Conservation (phyloP, 2,113 vertebrate species). For the Varanus salvator region DNA sequence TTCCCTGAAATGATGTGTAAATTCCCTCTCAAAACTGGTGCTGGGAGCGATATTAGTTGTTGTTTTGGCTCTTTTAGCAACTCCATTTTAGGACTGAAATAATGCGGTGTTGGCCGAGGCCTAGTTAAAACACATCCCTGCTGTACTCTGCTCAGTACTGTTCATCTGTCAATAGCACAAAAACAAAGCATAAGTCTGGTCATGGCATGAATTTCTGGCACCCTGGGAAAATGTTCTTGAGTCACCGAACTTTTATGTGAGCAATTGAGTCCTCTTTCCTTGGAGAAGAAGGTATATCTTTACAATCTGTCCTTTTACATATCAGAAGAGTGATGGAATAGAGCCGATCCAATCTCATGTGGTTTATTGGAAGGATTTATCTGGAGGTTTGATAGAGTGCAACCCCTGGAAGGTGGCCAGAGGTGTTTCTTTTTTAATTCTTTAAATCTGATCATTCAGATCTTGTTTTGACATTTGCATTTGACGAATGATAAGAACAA, state of each 20-base stretch:
- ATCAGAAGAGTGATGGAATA: background rate
- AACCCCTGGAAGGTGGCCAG: conserved; percentile 3
- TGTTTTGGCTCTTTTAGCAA: background rate
- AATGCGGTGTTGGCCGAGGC: background rate
- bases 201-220: background rate
- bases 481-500: conserved; percentile 6
- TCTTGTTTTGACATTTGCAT: conserved; percentile 8
- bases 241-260: background rate
- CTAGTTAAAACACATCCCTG: background rate
- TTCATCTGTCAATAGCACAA: background rate
- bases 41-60: background rate
- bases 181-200: conserved; percentile 3
- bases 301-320: conserved; percentile 5
- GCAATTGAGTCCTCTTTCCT: background rate
- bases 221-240: background rate
- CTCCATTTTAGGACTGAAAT: background rate
- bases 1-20: background rate
- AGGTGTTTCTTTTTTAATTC: background rate
- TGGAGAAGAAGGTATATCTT: background rate
- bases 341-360: background rate
- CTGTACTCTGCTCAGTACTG: background rate
- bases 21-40: background rate
- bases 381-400: background rate
- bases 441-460: background rate
- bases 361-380: conserved; percentile 1